Base-by-base conservation (phyloP, 2,113 vertebrate species). In the Chinchilla lanigera region DNA sequence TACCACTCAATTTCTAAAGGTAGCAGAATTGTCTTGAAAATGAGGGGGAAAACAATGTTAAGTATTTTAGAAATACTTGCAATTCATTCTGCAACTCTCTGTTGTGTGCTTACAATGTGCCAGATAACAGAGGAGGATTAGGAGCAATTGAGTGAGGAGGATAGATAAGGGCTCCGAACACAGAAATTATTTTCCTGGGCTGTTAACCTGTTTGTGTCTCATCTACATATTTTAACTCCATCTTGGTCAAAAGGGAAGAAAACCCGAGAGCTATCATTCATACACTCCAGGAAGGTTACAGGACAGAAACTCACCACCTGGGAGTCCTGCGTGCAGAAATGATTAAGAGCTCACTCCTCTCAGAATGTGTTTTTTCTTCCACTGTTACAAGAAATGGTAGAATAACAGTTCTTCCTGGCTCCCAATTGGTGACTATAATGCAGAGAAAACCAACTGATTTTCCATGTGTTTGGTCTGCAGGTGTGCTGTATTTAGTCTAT, bases 341-440 rank as follows among this genome's bases (percentile, higher is more conserved):
- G 87, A 80, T 75, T 80, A 88, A 77, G 47, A 38, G 28, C 30
- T 89, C n/a, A 58, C 86, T 52, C 26, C 50, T 89, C 71, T 58
- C 77, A 41, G 86, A 90, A 80, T 61, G 52, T 35, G 54, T 61
- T 96, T 92, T 47, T 47, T 35, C 12, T 87, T 96, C 82, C 38
- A 26, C 41, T 81, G 61, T 93, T 65, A 78, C 13, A 89, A 84
- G 61, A 52, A 22, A 61, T 35, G 28, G 33, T 65, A 14, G 17
- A 85, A 16, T 67, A 65, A 63, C 30, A 86, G 41, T 41, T 94
- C 63, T 60, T 61, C 44, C 60, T 24, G 60, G 73, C 33, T 67
- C 60, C 65, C 11, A 35, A 0, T 14, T 73, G 73, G 61, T 87
- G 73, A 38, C 33, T 65, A 1, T 84, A 86, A 50, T 30, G 13